These are phyloP conservation scores for Cotesia glomerata DNA, from an alignment of 1,140 invertebrate genomes.

Conservation along the genomic window DNA sequence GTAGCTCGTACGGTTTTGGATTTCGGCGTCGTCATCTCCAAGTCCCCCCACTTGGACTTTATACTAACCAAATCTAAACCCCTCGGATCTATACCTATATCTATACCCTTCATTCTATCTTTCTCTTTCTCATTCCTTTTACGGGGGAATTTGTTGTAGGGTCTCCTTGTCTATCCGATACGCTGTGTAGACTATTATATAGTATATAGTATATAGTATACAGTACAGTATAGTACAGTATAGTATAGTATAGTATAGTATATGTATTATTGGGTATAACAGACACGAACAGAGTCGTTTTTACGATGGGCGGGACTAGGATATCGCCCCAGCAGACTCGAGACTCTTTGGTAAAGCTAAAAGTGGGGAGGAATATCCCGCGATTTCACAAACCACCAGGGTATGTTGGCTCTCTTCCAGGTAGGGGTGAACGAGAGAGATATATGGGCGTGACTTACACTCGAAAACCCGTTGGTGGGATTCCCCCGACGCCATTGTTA, in stretches of 20 bases:
- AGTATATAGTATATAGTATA: too few species aligned
- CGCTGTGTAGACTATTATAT: too few species aligned
- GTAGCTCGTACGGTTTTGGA: constrained; percentile 40
- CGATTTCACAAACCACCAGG: too few species aligned
- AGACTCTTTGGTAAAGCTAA: too few species aligned
- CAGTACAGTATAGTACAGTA: too few species aligned
- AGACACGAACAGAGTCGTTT: not conserved
- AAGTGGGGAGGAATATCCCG: too few species aligned
- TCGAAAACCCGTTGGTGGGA: constrained; percentile 32
- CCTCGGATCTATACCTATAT: not conserved
- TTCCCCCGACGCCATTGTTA: constrained; percentile 50
- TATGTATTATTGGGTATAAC: not conserved
- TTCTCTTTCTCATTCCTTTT: not conserved
- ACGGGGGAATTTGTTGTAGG: too few species aligned
- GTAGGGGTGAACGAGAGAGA: not conserved
- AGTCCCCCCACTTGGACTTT: constrained; percentile 32
- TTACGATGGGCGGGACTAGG: too few species aligned
- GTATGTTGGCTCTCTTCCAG: not conserved
- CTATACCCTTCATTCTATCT: not conserved
- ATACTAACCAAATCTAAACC: constrained; percentile 24
- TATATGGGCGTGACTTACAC: constrained; percentile 32
- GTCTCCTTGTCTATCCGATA: too few species aligned
- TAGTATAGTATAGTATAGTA: too few species aligned
- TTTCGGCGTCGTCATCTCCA: constrained; percentile 35
- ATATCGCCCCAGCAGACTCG: too few species aligned